Conservation (phyloP, 1,140 invertebrate species). For the Chrysopa pallens region DNA sequence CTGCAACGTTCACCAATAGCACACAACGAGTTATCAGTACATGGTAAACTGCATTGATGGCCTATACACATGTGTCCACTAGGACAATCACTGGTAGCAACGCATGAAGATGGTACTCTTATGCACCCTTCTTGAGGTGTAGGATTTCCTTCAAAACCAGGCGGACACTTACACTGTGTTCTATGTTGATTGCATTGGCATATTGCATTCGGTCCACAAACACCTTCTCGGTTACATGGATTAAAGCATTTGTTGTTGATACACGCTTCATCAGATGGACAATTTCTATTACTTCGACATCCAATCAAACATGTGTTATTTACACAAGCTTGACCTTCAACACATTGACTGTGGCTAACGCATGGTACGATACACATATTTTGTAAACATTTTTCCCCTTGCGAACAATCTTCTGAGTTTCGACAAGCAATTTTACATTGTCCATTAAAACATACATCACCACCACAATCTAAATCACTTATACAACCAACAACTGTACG, state of each 20-base stretch:
- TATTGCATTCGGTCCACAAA: constrained; percentile 70
- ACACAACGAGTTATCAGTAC: constrained; percentile 46
- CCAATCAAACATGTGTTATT: constrained; percentile 61
- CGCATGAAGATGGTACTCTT: constrained; percentile 46
- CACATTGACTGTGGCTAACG: constrained; percentile 60
- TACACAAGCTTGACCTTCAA: constrained; percentile 58
- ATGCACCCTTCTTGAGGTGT: constrained; percentile 77
- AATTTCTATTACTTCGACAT: constrained; percentile 66
- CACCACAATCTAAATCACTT: constrained; percentile 57
- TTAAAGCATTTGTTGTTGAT: constrained; percentile 68
- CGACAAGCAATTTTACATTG: constrained; percentile 72
- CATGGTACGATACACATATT: constrained; percentile 64
- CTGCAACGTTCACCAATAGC: constrained; percentile 69
- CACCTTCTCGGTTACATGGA: constrained; percentile 54
- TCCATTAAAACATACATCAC: constrained; percentile 57
- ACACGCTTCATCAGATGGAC: constrained; percentile 53
- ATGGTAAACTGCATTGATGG: constrained; percentile 55
- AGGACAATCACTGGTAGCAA: constrained; percentile 45
- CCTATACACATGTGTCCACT: constrained; percentile 52
- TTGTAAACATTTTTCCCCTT: constrained; percentile 58
- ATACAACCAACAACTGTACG: constrained; percentile 42
- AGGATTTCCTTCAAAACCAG: constrained; percentile 71
- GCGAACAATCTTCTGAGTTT: constrained; percentile 56
- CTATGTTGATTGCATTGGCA: constrained; percentile 54
- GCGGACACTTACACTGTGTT: constrained; percentile 57